Evolutionary conservation across 2,797 vertebrate genomes (phyloP).

Genomic region (Alcedo quadribrachys): DNA sequence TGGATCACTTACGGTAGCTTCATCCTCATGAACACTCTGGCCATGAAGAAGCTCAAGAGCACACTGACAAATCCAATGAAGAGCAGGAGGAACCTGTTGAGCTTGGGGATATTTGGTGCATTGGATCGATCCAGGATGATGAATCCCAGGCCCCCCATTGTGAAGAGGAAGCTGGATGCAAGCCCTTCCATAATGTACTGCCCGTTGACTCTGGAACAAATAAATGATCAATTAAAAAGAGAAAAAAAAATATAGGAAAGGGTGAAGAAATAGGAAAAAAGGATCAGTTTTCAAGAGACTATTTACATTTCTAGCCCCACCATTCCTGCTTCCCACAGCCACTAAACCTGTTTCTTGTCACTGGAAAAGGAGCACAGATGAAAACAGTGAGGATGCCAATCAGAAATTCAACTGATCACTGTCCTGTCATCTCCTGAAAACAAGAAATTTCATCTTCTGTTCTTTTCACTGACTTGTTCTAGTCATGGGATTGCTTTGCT

Average conservation of each 20-base stretch:
- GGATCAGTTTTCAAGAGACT: not conserved
- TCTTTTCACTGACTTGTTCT: not conserved
- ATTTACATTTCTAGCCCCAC: not conserved
- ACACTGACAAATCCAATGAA: conserved; percentile 99
- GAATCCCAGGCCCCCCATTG: conserved; percentile 98
- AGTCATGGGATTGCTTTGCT: not conserved
- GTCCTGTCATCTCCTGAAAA: not conserved
- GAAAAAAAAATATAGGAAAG: not conserved
- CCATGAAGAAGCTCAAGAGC: conserved; percentile 99
- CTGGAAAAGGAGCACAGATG: not conserved
- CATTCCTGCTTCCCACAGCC: not conserved
- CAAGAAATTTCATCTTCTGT: not conserved
- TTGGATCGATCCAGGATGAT: conserved; percentile 98
- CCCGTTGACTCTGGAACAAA: conserved; percentile 89
- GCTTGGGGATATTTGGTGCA: conserved; percentile 97
- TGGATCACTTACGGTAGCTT: conserved; percentile 93
- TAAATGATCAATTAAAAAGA: not conserved
- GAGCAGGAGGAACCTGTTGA: conserved; percentile 96
- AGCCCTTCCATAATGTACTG: conserved; percentile 99
- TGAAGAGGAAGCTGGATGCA: conserved; percentile 98
- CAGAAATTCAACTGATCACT: not conserved
- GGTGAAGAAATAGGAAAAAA: not conserved
- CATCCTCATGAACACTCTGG: conserved; percentile 99
- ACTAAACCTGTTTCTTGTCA: too few species aligned
- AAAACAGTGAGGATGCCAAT: not conserved